phyloP scores from a whole-genome alignment of 2,113 vertebrate genomes.

The Odobenus rosmarus region DNA sequence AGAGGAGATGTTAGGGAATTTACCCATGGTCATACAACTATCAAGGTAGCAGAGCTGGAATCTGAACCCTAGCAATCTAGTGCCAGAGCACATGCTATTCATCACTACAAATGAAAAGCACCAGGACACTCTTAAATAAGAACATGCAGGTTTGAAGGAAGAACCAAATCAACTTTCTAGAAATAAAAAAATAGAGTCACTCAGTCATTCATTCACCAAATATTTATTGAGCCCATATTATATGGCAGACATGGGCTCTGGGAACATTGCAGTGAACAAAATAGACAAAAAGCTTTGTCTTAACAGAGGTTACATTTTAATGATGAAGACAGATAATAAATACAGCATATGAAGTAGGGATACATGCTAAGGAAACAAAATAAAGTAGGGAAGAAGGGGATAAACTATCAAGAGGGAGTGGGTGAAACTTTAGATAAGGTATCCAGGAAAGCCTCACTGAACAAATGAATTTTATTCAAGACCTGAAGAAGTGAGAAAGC shows the following conservation, averaged over 20 bases:
- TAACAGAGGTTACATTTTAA: background rate
- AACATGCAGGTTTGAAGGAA: background rate
- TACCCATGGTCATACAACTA: background rate
- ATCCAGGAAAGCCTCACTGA: background rate
- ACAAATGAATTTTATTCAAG: background rate
- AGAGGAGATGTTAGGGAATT: background rate
- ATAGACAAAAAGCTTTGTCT: background rate
- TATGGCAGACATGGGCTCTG: background rate
- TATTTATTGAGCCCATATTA: background rate
- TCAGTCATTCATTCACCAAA: background rate
- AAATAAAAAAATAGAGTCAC: conserved; percentile 4
- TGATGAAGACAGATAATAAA: conserved; percentile 22
- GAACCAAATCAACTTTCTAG: background rate
- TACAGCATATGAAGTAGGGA: background rate
- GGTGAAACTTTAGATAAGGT: background rate
- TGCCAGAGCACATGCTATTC: background rate
- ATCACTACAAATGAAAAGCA: background rate
- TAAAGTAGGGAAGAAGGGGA: background rate
- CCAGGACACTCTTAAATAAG: background rate
- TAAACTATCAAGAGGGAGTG: background rate
- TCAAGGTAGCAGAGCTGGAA: background rate
- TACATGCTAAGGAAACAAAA: background rate
- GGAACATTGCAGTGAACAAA: background rate
- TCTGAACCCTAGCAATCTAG: background rate
- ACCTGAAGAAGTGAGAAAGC: background rate